phyloP scores from a whole-genome alignment of 2,888 invertebrate genomes.

The Hololepta plana region DNA sequence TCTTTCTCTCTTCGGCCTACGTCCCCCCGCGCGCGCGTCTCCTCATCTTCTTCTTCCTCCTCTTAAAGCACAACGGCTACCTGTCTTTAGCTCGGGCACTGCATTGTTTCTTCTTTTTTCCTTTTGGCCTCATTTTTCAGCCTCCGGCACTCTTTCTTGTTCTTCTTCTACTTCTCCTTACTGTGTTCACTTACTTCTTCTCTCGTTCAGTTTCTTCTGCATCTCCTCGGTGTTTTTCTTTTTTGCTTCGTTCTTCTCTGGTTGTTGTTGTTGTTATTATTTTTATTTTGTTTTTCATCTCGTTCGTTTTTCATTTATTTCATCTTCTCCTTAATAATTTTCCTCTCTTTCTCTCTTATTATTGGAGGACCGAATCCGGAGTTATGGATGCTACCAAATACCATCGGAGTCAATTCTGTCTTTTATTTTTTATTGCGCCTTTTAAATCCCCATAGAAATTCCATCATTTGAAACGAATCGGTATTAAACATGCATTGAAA shows the following conservation, averaged over 20 bases:
- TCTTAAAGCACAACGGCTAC: slow-evolving; percentile 20
- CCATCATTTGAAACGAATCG: no score
- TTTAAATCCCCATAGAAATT: no score
- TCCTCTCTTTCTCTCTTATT: no score
- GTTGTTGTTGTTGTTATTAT: no score
- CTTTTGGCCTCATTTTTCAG: slow-evolving; percentile 19
- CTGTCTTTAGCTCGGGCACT: slow-evolving; percentile 27
- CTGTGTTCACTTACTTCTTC: slow-evolving; percentile 5
- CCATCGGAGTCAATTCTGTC: slow-evolving; percentile 9
- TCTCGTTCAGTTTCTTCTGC: slow-evolving; percentile 1
- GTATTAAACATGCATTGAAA: no score
- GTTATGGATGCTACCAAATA: slow-evolving; percentile 16
- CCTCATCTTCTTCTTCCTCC: slow-evolving; percentile 7
- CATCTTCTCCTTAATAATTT: slow-evolving; percentile 2
- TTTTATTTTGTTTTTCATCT: slow-evolving; percentile 16
- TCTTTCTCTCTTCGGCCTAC: slow-evolving; percentile 19
- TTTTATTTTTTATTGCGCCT: no score
- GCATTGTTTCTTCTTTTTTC: slow-evolving; percentile 22
- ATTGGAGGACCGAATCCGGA: slow-evolving; percentile 11
- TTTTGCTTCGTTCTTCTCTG: slow-evolving; percentile 1
- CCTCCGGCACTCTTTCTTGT: slow-evolving; percentile 10
- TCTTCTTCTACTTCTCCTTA: slow-evolving; percentile 4
- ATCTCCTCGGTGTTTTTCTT: background rate
- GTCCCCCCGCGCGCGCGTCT: slow-evolving; percentile 16
- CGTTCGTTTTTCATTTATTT: background rate